phyloP scores from a whole-genome alignment of 1,140 invertebrate species.

The Dinoponera quadriceps region DNA sequence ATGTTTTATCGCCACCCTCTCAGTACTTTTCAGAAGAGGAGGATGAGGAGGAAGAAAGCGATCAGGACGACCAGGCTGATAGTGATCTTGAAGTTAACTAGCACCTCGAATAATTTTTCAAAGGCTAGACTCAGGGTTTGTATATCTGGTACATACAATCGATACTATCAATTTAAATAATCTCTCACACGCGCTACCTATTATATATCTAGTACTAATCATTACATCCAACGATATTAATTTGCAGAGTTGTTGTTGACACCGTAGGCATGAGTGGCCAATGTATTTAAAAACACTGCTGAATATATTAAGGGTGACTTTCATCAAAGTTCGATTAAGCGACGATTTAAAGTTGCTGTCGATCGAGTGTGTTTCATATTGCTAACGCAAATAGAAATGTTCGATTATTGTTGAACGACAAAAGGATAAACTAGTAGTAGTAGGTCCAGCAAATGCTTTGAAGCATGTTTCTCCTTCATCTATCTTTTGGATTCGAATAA shows the following conservation, averaged over 20 bases:
- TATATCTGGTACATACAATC: constrained; percentile 39
- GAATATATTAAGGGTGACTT: no score
- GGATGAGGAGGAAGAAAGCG: constrained; percentile 84
- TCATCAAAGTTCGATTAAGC: no score
- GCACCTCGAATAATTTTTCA: constrained; percentile 77
- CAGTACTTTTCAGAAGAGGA: constrained; percentile 84
- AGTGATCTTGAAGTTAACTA: constrained; percentile 86
- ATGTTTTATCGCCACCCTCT: constrained; percentile 82
- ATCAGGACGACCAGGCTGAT: constrained; percentile 84
- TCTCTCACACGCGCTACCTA: neutral
- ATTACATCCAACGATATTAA: neutral
- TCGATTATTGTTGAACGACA: no score
- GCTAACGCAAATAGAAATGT: no score
- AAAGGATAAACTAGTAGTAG: no score
- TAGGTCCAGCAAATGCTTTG: no score
- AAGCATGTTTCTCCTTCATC: no score
- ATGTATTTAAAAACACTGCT: neutral
- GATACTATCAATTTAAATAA: neutral
- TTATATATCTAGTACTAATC: neutral
- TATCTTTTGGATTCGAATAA: no score
- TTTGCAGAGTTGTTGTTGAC: neutral
- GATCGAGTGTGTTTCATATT: no score
- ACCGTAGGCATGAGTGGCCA: neutral
- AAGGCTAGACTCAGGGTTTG: constrained; percentile 80
- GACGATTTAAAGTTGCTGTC: no score